Conservation (phyloP, 2,113 vertebrate species). For the Tinamus guttatus region DNA sequence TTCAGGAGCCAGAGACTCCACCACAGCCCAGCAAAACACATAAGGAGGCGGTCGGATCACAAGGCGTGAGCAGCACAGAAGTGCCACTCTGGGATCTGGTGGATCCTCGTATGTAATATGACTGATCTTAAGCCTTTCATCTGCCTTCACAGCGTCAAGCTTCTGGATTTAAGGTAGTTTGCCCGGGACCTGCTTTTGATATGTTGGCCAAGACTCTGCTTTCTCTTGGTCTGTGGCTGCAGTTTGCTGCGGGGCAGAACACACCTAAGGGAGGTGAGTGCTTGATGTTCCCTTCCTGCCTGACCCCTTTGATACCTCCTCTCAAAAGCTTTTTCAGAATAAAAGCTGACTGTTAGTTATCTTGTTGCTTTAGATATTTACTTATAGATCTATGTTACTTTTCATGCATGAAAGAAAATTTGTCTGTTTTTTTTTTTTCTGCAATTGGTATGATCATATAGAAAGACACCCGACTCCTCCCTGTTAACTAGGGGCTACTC, state of each 20-base stretch:
- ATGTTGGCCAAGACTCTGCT: slow-evolving; percentile 72
- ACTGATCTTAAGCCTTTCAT: neutral
- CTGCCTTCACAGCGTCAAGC: slow-evolving; percentile 3
- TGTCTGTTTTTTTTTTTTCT: neutral
- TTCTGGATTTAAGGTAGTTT: neutral
- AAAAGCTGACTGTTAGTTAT: neutral
- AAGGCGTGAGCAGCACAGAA: neutral
- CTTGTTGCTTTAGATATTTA: neutral
- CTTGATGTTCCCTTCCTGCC: rapidly evolving
- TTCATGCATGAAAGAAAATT: neutral
- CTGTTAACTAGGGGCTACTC: neutral
- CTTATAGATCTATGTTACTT: neutral
- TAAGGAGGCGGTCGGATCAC: neutral
- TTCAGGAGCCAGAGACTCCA: neutral
- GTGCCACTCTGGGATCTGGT: neutral
- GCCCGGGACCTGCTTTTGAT: slow-evolving; percentile 2
- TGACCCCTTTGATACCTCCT: neutral
- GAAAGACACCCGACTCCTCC: neutral
- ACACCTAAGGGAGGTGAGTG: slow-evolving; percentile 73
- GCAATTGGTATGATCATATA: rapidly evolving
- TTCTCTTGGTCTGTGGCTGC: slow-evolving; percentile 66
- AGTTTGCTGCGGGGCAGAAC: slow-evolving; percentile 39
- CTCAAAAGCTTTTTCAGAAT: neutral
- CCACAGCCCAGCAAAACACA: neutral
- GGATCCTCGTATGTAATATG: neutral